Conservation (phyloP, 2,888 invertebrate genomes). For the Tetanocera ferruginea region DNA sequence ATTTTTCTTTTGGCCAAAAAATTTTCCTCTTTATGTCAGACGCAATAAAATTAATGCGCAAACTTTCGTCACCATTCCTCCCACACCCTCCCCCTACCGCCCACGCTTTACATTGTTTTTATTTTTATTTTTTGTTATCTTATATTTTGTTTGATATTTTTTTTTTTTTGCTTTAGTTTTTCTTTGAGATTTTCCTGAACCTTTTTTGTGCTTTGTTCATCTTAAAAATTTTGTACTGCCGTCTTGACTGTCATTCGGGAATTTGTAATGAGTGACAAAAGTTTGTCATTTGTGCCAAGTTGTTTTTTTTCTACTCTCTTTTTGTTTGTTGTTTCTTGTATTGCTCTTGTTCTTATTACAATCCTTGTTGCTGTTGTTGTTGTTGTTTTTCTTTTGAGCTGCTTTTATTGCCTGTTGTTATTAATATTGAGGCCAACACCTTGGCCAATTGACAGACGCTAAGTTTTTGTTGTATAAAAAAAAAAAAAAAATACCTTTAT, state of each 20-base stretch:
- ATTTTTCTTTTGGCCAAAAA: constrained; percentile 5
- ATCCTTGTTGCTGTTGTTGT: not conserved
- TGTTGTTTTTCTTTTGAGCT: too few relatives aligned
- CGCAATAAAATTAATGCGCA: constrained; percentile 45
- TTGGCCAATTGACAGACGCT: too few relatives aligned
- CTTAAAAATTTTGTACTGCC: not conserved
- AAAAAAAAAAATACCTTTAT: too few relatives aligned
- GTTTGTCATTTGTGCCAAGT: constrained; percentile 28
- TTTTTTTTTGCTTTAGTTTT: not conserved
- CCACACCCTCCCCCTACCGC: not conserved
- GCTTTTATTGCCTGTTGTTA: too few relatives aligned
- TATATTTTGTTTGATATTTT: too few relatives aligned
- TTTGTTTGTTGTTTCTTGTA: not conserved
- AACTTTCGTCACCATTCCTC: constrained; percentile 30
- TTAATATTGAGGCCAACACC: too few relatives aligned
- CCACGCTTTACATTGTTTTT: not conserved
- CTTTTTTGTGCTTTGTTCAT: not conserved
- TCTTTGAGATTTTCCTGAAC: not conserved
- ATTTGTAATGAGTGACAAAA: constrained; percentile 43
- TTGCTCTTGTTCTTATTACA: not conserved
- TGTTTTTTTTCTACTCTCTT: not conserved
- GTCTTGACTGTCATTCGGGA: constrained; percentile 28
- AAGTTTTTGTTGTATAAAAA: too few relatives aligned
- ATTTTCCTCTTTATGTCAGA: constrained; percentile 33
- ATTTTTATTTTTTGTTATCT: not conserved